These are phyloP conservation scores for Seladonia tumulorum DNA, from an alignment of 2,888 invertebrate genomes.

Conservation along the genomic window DNA sequence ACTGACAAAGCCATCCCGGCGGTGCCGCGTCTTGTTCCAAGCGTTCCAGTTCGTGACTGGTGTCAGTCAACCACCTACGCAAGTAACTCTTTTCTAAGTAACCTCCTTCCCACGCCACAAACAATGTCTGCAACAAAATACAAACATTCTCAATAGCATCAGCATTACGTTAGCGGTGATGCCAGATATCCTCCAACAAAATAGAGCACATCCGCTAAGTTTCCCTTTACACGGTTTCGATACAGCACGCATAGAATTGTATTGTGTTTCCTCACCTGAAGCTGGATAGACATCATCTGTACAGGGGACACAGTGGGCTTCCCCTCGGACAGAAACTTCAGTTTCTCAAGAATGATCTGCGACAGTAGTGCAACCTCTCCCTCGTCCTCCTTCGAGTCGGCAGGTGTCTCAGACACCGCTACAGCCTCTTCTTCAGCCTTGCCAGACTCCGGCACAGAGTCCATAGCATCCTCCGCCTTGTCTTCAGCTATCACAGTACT, in stretches of 20 bases:
- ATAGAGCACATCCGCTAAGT: too few relatives aligned
- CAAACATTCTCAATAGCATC: not conserved
- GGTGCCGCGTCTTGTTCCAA: constrained; percentile 89
- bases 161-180: too few relatives aligned
- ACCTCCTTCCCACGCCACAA: constrained; percentile 87
- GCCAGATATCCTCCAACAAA: too few relatives aligned
- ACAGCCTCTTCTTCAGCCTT: constrained; percentile 30
- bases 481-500: constrained; percentile 16
- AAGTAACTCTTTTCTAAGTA: constrained; percentile 87
- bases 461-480: constrained; percentile 10
- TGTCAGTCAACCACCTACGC: constrained; percentile 87
- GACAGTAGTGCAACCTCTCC: constrained; percentile 83
- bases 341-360: constrained; percentile 86
- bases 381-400: constrained; percentile 59
- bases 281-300: constrained; percentile 87
- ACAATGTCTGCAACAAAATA: constrained; percentile 86
- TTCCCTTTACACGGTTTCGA: too few relatives aligned
- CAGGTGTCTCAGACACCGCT: not conserved
- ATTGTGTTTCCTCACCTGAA: constrained; percentile 86
- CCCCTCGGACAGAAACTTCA: constrained; percentile 86
- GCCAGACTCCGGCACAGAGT: constrained; percentile 28
- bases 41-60: constrained; percentile 86
- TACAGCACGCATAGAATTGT: too few relatives aligned
- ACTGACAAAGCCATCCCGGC: constrained; percentile 89
- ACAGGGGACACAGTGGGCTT: constrained; percentile 86